Evolutionary conservation across 2,888 invertebrate genomes (phyloP).

Genomic region (Polyploca ridens): DNA sequence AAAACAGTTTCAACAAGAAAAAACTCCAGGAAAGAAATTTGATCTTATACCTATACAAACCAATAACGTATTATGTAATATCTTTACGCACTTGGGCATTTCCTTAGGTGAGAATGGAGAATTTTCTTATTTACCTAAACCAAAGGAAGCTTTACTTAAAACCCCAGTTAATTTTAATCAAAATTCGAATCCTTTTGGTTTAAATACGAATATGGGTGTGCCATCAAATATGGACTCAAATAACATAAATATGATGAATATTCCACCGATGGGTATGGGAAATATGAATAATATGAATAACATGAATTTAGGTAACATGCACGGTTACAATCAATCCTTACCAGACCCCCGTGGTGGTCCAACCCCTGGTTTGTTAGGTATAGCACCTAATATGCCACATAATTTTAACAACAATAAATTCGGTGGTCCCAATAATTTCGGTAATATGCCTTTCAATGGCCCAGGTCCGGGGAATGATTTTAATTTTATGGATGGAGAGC

Average conservation of each 20-base stretch:
- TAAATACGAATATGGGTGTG: constrained; percentile 61
- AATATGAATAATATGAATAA: constrained; percentile 70
- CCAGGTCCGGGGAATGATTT: constrained; percentile 71
- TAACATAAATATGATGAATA: constrained; percentile 75
- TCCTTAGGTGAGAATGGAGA: constrained; percentile 84
- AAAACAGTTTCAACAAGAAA: constrained; percentile 86
- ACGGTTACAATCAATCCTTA: constrained; percentile 71
- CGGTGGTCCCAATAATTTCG: constrained; percentile 71
- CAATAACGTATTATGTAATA: constrained; percentile 82
- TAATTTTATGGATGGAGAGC: constrained; percentile 74
- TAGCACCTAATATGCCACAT: constrained; percentile 82
- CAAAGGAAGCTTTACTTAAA: constrained; percentile 76
- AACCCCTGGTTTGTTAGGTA: constrained; percentile 84
- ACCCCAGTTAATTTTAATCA: constrained; percentile 72
- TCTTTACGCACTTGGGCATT: constrained; percentile 86
- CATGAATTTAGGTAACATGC: constrained; percentile 73
- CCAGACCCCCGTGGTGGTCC: constrained; percentile 79
- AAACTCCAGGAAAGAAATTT: constrained; percentile 79
- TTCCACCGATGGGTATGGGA: constrained; percentile 73
- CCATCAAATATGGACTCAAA: constrained; percentile 61
- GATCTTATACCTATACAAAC: constrained; percentile 80
- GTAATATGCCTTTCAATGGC: constrained; percentile 76
- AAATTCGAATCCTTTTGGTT: constrained; percentile 60
- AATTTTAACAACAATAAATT: constrained; percentile 73
- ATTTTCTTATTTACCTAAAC: constrained; percentile 77